Evolutionary conservation across 2,113 vertebrate species (phyloP).

Genomic region (Psittacula cyanocephala): DNA sequence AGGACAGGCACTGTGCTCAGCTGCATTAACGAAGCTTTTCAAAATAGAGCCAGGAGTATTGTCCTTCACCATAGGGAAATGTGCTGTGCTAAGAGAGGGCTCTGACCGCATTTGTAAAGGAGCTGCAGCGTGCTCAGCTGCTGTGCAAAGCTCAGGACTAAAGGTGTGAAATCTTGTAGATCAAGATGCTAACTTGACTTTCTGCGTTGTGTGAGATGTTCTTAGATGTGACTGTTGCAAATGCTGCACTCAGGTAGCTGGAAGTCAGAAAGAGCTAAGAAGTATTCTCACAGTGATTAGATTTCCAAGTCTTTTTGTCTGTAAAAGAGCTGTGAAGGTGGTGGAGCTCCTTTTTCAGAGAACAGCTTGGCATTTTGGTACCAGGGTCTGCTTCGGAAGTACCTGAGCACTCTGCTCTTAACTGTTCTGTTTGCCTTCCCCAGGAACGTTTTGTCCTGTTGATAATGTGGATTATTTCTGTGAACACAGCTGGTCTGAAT

Average conservation of each 20-base stretch:
- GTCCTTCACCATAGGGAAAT: not conserved
- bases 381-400: not conserved
- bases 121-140: not conserved
- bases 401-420: not conserved
- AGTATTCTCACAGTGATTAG: not conserved
- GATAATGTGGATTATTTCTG: not conserved
- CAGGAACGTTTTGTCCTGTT: not conserved
- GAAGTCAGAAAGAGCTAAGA: fast-evolving
- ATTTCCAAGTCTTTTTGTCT: not conserved
- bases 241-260: not conserved
- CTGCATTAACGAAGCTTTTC: not conserved
- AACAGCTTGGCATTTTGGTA: not conserved
- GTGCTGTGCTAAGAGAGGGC: not conserved
- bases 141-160: not conserved
- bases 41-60: not conserved
- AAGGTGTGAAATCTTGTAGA: not conserved
- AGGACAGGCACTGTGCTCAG: fast-evolving
- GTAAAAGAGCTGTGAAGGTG: not conserved
- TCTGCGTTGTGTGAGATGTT: not conserved
- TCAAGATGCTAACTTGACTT: not conserved
- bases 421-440: not conserved
- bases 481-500: not conserved
- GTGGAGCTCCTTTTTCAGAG: not conserved
- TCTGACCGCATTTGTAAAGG: not conserved
- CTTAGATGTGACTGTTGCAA: not conserved